These are phyloP conservation scores for Leptodactylus fuscus DNA, from an alignment of 2,113 vertebrate genomes.

Conservation along the genomic window DNA sequence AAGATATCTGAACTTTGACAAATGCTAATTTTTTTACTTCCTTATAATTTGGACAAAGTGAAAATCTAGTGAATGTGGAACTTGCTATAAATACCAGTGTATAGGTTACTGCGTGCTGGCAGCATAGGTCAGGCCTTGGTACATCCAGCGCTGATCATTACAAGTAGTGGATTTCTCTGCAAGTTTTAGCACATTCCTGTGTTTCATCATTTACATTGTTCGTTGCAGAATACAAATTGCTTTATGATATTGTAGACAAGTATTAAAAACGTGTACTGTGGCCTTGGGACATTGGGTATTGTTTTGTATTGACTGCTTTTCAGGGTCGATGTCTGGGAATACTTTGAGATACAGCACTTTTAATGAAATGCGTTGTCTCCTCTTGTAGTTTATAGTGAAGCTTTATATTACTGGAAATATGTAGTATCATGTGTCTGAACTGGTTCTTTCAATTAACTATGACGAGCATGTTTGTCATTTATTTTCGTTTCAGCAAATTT, in stretches of 20 bases:
- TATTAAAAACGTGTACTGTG: neutral
- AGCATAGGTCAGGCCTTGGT: neutral
- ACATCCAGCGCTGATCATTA: neutral
- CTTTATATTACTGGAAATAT: conserved; percentile 5
- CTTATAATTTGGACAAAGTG: no score
- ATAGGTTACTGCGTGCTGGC: neutral
- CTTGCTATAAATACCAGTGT: neutral
- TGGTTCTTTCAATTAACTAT: neutral
- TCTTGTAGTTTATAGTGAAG: neutral
- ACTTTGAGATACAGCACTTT: neutral
- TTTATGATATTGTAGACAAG: neutral
- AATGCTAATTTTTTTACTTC: no score
- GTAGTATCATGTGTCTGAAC: neutral
- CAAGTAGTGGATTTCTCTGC: neutral
- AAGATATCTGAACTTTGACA: no score
- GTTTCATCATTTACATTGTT: neutral
- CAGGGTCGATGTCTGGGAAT: conserved; percentile 10
- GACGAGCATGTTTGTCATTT: neutral
- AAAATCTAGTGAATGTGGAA: neutral
- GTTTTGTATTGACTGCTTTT: conserved; percentile 14
- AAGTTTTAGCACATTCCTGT: neutral
- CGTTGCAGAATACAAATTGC: neutral
- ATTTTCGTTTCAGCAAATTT: neutral
- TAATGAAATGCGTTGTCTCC: neutral
- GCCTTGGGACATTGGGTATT: neutral